Base-by-base conservation (phyloP, 1,140 invertebrate genomes). In the Nasonia longicornis region DNA sequence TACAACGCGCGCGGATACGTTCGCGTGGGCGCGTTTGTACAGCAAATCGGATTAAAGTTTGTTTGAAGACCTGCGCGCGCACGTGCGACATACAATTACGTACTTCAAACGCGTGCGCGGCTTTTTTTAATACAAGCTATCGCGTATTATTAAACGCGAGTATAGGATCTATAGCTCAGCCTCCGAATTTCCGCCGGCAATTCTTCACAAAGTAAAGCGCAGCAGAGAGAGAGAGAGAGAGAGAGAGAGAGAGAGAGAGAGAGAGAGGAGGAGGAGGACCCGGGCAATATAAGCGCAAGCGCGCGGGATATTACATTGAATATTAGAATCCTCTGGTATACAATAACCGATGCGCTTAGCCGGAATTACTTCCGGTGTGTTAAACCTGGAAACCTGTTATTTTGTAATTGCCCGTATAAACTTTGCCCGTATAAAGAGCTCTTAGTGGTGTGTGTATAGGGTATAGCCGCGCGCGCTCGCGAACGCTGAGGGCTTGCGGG, bases 371-470 rank as follows among this genome's bases (percentile, higher is more conserved):
- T 71, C 69, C 69, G 35, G 69, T 71, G 69, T 35, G 35, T 71
- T 38, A 38, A 42, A 38, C 69, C 69, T 22, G 69, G 29, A 71
- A 71, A 71, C 35, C 69, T 71, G 69, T 67, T 67, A 67, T 67
- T 67, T 67, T 67, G 66, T 71, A 71, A 71, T 71, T n/a, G 69
- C 69, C 20, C 35, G 35, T 38, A 71, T 71, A 71, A 71, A 71
- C 69, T 71, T 71, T 71, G 69, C 26, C 31, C 2, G 52, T n/a
- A 58, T n/a, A 71, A 29, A 42, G 52, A 20, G 16, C 52, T 16
- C 6, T n/a, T n/a, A 3, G 45, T 48, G 22, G 22, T 22, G 14
- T 48, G 14, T 48, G 14, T 16, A 42, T 42, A 42, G 42, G 1
- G 52, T n/a, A 58, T 58, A 58, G 48, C 42, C 3, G n/a, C 4